phyloP scores from a whole-genome alignment of 2,888 invertebrate genomes.

The Drosophila paramelanica region DNA sequence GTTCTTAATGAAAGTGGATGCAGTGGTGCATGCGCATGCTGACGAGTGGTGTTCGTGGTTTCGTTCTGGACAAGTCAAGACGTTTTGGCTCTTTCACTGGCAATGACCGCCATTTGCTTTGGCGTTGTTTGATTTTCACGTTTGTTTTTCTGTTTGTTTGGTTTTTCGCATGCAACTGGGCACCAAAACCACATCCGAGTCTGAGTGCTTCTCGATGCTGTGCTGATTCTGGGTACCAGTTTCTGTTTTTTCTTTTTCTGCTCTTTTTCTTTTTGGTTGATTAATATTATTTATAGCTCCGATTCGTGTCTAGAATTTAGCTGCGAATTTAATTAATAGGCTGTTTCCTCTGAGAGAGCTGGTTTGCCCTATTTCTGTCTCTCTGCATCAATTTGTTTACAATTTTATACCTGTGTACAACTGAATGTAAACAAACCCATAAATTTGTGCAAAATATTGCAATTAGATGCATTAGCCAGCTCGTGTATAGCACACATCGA shows the following conservation, averaged over 20 bases:
- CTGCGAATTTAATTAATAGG: slow-evolving; percentile 36
- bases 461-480: not conserved
- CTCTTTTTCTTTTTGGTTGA: slow-evolving; percentile 41
- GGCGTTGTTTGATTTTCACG: slow-evolving; percentile 69
- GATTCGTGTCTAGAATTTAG: slow-evolving; percentile 44
- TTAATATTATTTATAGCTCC: slow-evolving; percentile 67
- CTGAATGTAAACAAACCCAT: slow-evolving; percentile 37
- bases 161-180: slow-evolving; percentile 65
- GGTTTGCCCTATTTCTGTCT: slow-evolving; percentile 45
- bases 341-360: slow-evolving; percentile 16
- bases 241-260: slow-evolving; percentile 15
- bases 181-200: slow-evolving; percentile 27
- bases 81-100: slow-evolving; percentile 63
- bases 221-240: slow-evolving; percentile 61
- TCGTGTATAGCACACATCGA: not conserved
- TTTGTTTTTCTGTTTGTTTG: slow-evolving; percentile 58
- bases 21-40: slow-evolving; percentile 31
- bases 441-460: slow-evolving; percentile 24
- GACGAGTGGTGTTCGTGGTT: slow-evolving; percentile 44
- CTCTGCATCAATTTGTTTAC: slow-evolving; percentile 26
- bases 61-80: slow-evolving; percentile 47
- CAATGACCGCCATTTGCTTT: slow-evolving; percentile 76
- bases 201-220: slow-evolving; percentile 34
- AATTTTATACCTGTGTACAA: slow-evolving; percentile 16
- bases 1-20: slow-evolving; percentile 81